Evolutionary conservation across 2,113 vertebrate genomes (phyloP), one percentile per base, ranked within the genome.

Genomic region (Pseudopipra pipra): DNA sequence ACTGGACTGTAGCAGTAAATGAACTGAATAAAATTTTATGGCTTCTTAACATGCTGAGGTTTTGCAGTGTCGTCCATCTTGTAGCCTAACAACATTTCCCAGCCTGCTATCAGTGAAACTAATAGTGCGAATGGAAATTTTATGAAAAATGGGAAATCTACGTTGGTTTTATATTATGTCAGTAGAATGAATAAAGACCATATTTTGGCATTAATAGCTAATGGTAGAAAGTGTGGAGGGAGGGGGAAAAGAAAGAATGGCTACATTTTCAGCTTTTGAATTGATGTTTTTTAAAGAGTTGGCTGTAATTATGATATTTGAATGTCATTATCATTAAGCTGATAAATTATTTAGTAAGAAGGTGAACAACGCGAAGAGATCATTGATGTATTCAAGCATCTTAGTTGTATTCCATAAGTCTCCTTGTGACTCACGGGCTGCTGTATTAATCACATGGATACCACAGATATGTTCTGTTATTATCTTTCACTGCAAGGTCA

Each of bases 1-100:
- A 98, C 96, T 98, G 97, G 97, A 97, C 97, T 98, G 97, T 97
- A 96, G 96, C 97, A 97, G 96, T 96, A 98, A 98, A 98, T 98
- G 98, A 98, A 98, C 97, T 98, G 98, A 98, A 97, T 98, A 98
- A 98, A 98, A 98, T 98, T 98, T 98, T 98, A 98, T 98, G 96
- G 97, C 97, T 98, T 98, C 97, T 98, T 98, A 97, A 98, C 98
- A 98, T 96, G 97, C 97, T 98, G 97, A 98, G 97, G 95, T 96
- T 98, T 97, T 96, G 87, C 97, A 96, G 88, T 72, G 93, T 98
- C 97, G 96, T 98, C 98, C 97, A 97, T 98, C 98, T 98, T 98
- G 96, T 94, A 97, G 96, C 97, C 96, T 98, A 98, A 98, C 98
- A 98, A 97, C 98, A 97, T 97, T 98, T 98, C 95, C 95, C 97